phyloP scores from a whole-genome alignment of 2,113 vertebrate species.

The Lycaon pictus region DNA sequence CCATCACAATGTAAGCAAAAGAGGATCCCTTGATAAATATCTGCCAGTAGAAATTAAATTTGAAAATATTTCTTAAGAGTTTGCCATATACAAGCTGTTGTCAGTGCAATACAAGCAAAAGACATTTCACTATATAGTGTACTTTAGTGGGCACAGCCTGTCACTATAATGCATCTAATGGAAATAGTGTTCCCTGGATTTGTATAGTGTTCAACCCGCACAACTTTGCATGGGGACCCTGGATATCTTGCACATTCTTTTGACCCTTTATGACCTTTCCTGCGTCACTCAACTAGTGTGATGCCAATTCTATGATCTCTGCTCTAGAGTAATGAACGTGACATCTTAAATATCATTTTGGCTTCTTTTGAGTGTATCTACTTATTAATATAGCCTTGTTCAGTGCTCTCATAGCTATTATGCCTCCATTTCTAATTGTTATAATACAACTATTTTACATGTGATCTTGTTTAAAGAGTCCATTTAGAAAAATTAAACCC shows the following conservation, averaged over 20 bases:
- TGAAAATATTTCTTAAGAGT: not conserved
- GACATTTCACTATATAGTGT: not conserved
- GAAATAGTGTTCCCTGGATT: not conserved
- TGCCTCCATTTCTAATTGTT: slow-evolving; percentile 25
- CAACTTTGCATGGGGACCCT: not conserved
- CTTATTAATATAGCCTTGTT: not conserved
- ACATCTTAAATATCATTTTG: slow-evolving; percentile 34
- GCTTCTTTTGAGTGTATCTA: not conserved
- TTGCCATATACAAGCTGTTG: not conserved
- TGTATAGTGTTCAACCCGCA: not conserved
- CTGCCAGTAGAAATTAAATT: slow-evolving; percentile 39
- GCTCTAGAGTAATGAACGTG: not conserved
- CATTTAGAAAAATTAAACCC: slow-evolving; percentile 18
- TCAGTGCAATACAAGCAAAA: not conserved
- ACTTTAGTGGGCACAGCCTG: not conserved
- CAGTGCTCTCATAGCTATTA: not conserved
- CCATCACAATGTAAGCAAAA: not conserved
- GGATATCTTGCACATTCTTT: not conserved
- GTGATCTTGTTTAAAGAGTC: not conserved
- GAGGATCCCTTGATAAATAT: not conserved
- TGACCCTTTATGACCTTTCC: not conserved
- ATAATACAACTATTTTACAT: not conserved
- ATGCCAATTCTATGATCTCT: not conserved
- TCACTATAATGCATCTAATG: not conserved
- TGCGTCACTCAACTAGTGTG: not conserved